phyloP scores from a whole-genome alignment of 2,113 vertebrate species.

The Pipra filicauda region DNA sequence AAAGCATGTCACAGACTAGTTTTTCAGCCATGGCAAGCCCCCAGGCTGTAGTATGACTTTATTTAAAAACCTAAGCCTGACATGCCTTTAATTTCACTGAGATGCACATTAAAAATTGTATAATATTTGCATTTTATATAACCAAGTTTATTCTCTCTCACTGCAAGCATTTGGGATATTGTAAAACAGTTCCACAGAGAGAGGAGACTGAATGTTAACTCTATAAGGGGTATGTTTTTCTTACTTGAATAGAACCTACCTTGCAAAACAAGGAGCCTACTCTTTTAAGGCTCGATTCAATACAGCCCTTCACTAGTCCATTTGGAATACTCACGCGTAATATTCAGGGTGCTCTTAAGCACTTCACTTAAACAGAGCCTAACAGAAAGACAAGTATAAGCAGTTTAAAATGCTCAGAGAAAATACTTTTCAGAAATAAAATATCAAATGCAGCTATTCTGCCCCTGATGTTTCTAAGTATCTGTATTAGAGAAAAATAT shows the following conservation, averaged over 20 bases:
- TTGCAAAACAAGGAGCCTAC: not conserved
- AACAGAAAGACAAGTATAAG: not conserved
- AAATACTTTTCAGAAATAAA: not conserved
- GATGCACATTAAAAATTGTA: not conserved
- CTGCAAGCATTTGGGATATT: not conserved
- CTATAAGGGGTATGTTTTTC: not conserved
- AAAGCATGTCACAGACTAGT: slow-evolving; percentile 40
- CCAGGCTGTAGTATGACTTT: not conserved
- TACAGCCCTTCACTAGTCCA: not conserved
- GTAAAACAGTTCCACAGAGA: not conserved
- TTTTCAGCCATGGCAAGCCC: slow-evolving; percentile 40
- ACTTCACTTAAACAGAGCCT: not conserved
- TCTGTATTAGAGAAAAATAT: not conserved
- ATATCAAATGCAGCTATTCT: not conserved
- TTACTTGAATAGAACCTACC: not conserved
- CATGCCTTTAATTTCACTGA: slow-evolving; percentile 49
- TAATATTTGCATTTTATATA: slow-evolving; percentile 11
- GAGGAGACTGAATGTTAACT: not conserved
- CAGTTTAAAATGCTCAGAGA: not conserved
- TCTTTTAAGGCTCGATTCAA: not conserved
- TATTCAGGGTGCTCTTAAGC: not conserved
- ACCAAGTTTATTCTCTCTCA: not conserved
- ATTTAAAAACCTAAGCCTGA: slow-evolving; percentile 20
- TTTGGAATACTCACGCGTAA: not conserved
- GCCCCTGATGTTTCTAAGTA: not conserved